These are phyloP conservation scores for Molossus molossus DNA, from an alignment of 2,797 vertebrate genomes.

Conservation along the genomic window DNA sequence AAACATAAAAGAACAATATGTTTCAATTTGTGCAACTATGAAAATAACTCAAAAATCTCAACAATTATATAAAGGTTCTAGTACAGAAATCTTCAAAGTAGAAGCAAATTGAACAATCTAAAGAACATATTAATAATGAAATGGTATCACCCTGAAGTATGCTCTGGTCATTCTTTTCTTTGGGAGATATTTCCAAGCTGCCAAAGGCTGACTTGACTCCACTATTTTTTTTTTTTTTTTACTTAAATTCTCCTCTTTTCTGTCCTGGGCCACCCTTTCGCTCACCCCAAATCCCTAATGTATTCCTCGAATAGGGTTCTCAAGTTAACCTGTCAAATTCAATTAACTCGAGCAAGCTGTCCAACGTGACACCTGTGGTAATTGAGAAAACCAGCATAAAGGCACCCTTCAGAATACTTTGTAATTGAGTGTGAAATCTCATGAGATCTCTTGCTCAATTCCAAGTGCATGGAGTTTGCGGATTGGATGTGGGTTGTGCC, in stretches of 20 bases:
- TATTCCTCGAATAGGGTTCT: constrained; percentile 58
- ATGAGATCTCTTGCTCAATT: constrained; percentile 57
- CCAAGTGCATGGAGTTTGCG: background rate
- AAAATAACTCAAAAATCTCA: background rate
- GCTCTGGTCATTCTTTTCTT: background rate
- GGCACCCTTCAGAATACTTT: constrained; percentile 54
- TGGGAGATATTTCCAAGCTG: constrained; percentile 12
- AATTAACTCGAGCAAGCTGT: constrained; percentile 77
- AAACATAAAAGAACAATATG: background rate
- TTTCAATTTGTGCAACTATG: background rate
- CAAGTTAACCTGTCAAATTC: constrained; percentile 81
- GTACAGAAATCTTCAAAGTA: background rate
- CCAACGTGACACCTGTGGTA: constrained; percentile 71
- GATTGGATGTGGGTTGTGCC: background rate
- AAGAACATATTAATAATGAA: constrained; percentile 15
- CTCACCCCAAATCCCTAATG: constrained; percentile 2
- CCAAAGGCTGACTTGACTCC: background rate
- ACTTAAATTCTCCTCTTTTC: background rate
- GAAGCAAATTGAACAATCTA: background rate
- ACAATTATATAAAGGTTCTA: background rate
- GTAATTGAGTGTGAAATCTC: constrained; percentile 72
- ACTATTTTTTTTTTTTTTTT: background rate
- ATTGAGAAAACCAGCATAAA: constrained; percentile 69
- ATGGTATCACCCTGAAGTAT: background rate
- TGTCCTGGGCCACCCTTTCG: constrained; percentile 10